Base-by-base conservation (phyloP, 2,797 vertebrate species). In the Coregonus ussuriensis region DNA sequence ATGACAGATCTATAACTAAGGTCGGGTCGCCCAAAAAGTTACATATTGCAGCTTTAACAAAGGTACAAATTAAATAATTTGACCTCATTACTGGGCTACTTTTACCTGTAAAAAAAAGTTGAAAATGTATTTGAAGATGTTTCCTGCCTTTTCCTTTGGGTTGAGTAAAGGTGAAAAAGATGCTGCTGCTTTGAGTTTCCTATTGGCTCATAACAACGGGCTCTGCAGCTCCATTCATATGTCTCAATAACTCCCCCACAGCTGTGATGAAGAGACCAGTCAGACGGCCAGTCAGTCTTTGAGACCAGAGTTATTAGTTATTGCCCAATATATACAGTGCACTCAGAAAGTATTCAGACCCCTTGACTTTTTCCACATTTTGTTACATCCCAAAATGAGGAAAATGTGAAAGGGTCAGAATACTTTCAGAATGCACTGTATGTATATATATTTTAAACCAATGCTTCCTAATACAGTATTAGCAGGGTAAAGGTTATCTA, bases 181-280 rank as follows among this genome's bases (percentile, higher is more conserved):
- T 35, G 47, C 15, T 21, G 54, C 62, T 47, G 35, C 56, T 82
- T 72, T 71, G 52, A 80, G 76, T 47, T 71, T 33, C 31, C 31
- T 33, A 33, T 33, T 33, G 31, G 3, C 31, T 33, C 31, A 33
- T 33, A 33, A 33, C 31, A 3, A 11, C 3, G 9, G 41, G 11
- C 41, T 13, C 56, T 52, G 51, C 81, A 77, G 65, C 71, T 80
- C 71, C 67, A 74, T 72, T 79, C 75, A 63, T 74, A 75, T 41
- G 29, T 79, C 53, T 78, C 56, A 70, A 71, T 73, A 76, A 69
- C 25, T 25, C 14, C 25, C 65, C 59, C 56, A 51, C 59, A 68
- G 53, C 35, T 29, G 70, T 31, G 75, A 33, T 21, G 72, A 35
- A 63, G 4, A 59, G 79, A 47, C 47, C 63, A 66, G 63, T 80